Conservation (phyloP, 2,113 vertebrate species). For the Eptatretus burgeri region DNA sequence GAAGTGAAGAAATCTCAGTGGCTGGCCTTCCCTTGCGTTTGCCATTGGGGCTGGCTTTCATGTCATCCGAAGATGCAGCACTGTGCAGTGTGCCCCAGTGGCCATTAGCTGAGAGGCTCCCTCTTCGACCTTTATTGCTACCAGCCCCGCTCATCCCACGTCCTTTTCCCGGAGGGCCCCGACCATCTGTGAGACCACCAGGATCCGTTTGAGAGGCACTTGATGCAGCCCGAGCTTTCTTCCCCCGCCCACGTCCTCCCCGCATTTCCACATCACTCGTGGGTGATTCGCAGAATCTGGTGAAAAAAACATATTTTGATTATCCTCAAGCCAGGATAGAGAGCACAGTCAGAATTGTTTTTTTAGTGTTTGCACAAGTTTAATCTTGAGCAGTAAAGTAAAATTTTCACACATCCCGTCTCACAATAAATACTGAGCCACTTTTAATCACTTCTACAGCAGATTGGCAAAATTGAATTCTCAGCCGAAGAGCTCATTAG, state of each 20-base stretch:
- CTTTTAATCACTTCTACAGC: background rate
- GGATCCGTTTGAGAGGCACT: conserved; percentile 61
- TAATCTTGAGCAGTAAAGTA: background rate
- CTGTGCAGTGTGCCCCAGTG: conserved; percentile 40
- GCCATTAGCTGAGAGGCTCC: conserved; percentile 76
- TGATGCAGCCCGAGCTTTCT: conserved; percentile 69
- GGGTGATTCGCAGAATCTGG: conserved; percentile 89
- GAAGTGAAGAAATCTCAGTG: conserved; percentile 89
- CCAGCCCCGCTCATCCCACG: conserved; percentile 63
- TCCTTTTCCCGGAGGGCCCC: conserved; percentile 43
- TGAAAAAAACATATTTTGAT: conserved; percentile 5
- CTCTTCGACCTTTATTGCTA: conserved; percentile 71
- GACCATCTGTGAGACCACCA: conserved; percentile 28
- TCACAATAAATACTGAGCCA: too few species aligned
- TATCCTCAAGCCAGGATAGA: background rate
- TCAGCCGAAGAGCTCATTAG: background rate
- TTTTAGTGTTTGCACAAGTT: background rate
- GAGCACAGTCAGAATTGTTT: background rate
- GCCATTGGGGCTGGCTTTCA: conserved; percentile 62
- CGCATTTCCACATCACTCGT: conserved; percentile 77
- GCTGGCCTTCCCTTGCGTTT: conserved; percentile 77
- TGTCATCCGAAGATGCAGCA: conserved; percentile 32
- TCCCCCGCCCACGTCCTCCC: conserved; percentile 67
- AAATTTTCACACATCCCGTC: too few species aligned
- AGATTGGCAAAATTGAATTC: background rate